Evolutionary conservation across 2,888 invertebrate genomes (phyloP).

Genomic region (Acheta domesticus): DNA sequence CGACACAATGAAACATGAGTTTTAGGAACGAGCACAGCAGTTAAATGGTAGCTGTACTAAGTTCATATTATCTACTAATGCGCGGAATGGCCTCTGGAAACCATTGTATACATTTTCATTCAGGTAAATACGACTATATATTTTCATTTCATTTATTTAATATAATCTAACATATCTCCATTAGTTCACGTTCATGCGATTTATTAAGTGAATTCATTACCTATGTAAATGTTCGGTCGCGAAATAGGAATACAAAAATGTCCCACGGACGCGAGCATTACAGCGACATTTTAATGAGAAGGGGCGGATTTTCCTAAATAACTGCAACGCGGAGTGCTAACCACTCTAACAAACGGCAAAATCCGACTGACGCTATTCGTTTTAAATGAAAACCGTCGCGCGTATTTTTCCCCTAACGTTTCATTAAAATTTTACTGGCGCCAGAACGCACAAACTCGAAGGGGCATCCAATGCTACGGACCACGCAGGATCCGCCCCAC

Average conservation of each 20-base stretch:
- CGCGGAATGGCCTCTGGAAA: neutral
- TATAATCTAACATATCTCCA: conserved; percentile 18
- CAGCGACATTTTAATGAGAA: neutral
- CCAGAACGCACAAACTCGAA: neutral
- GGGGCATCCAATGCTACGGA: neutral
- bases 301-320: neutral
- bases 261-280: neutral
- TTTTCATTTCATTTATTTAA: conserved; percentile 18
- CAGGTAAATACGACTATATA: conserved; percentile 18
- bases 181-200: neutral
- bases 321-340: conserved; percentile 7
- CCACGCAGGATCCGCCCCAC: too few species aligned
- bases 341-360: neutral
- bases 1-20: too few species aligned
- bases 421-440: conserved; percentile 1
- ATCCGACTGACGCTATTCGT: neutral
- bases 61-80: conserved; percentile 3
- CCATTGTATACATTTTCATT: neutral
- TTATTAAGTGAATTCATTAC: conserved; percentile 18
- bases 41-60: neutral
- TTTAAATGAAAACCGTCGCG: neutral
- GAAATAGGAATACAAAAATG: neutral
- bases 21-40: too few species aligned
- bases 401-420: neutral
- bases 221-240: conserved; percentile 1